Conservation (phyloP, 2,113 vertebrate species). For the Paramisgurnus dabryanus region DNA sequence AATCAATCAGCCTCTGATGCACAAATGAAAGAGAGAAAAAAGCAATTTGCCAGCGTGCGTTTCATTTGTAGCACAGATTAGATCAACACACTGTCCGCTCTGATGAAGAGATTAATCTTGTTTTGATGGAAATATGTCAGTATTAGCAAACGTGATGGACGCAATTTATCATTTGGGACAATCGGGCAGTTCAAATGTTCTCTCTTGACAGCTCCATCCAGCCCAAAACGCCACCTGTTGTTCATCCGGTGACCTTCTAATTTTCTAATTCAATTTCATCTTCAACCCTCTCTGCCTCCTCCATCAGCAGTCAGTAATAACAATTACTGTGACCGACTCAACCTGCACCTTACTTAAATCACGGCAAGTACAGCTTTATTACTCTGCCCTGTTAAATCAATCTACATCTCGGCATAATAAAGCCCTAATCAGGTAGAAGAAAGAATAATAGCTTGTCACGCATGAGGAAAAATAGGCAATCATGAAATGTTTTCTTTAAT, state of each 20-base stretch:
- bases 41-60: conserved; percentile 85
- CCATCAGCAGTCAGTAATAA: conserved; percentile 70
- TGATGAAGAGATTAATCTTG: conserved; percentile 91
- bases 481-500: conserved; percentile 99
- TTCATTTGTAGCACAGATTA: conserved; percentile 80
- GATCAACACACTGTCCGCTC: conserved; percentile 79
- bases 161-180: conserved; percentile 90
- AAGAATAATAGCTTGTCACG: conserved; percentile 99
- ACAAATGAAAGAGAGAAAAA: conserved; percentile 68
- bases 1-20: conserved; percentile 61
- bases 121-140: conserved; percentile 88
- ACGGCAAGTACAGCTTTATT: conserved; percentile 98
- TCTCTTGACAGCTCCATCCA: conserved; percentile 80
- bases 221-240: conserved; percentile 91
- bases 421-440: conserved; percentile 99
- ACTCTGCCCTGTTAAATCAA: conserved; percentile 98
- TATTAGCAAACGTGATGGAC: conserved; percentile 84
- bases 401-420: conserved; percentile 99
- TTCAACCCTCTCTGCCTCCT: conserved; percentile 30
- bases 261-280: conserved; percentile 75
- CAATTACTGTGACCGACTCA: conserved; percentile 86
- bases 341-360: conserved; percentile 88
- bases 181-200: conserved; percentile 78
- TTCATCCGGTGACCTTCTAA: conserved; percentile 74
- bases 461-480: conserved; percentile 99